A percentile compares a stretch with the other conserved stretches of the same genome.
These are phyloP conservation scores for Physeter macrocephalus DNA, from an alignment of 2,113 vertebrate genomes.

Conservation along the genomic window DNA sequence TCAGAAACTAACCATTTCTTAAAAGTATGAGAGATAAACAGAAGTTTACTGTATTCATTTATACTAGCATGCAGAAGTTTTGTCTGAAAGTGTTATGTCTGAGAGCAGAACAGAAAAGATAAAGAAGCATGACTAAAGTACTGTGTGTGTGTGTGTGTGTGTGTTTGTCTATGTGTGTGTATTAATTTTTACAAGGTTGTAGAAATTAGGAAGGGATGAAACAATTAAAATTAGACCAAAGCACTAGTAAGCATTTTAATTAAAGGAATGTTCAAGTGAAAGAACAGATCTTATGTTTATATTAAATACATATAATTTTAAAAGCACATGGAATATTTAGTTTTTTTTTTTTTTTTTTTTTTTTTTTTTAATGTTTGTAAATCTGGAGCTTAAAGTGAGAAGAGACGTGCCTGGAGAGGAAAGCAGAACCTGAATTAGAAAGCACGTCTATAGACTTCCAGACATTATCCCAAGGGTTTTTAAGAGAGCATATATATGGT, in stretches of 20 bases:
- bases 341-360: too few relatives aligned
- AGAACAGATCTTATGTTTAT: background rate
- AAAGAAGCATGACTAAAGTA: background rate
- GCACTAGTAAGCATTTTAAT: background rate
- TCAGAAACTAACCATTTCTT: background rate
- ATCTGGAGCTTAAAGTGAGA: background rate
- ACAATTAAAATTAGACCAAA: background rate
- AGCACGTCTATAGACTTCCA: background rate
- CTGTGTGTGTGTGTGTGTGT: background rate
- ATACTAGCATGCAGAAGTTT: background rate
- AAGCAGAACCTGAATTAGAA: background rate
- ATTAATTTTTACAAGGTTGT: background rate
- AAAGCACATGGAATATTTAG: background rate
- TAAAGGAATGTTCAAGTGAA: background rate
- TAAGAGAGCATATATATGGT: background rate
- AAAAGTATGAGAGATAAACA: background rate
- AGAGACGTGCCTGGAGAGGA: background rate
- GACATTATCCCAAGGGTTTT: background rate
- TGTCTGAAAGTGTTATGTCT: background rate
- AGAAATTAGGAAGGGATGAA: background rate
- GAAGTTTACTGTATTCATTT: background rate
- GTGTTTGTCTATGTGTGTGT: background rate
- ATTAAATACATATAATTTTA: background rate
- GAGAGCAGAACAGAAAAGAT: background rate
- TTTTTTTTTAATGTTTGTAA: background rate